Base-by-base conservation (phyloP, 2,888 invertebrate genomes). In the Spilosoma lubricipeda region DNA sequence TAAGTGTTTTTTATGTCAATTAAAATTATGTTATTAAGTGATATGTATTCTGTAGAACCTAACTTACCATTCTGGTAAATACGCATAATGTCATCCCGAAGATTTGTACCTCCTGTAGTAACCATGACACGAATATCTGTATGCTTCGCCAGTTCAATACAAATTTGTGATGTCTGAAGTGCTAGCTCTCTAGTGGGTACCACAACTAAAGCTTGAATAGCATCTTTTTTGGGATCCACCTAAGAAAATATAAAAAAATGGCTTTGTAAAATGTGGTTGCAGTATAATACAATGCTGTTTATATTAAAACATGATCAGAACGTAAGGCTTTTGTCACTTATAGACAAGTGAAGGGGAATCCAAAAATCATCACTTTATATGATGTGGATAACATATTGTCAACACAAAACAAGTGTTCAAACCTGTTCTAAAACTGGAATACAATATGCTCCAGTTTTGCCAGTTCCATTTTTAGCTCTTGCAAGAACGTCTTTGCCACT, bases 181-280 rank as follows among this genome's bases (percentile, higher is more conserved):
- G 99, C 99, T 94, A 99, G 96, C 96, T 99, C 99, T 96, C 99
- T 97, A 79, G 99, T 99, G 82, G 99, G 99, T 91, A 99, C 99
- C 93, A 99, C 98, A 88, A 99, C 97, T 96, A 99, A 96, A 89
- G 99, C 99, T 97, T 99, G 99, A 93, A 99, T 99, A 93, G 97
- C 97, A 96, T 99, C 98, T 96, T 98, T 98, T 90, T 97, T 97
- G 77, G 98, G 97, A 95, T 98, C 98, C 89, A 98, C 98, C 95
- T 95, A 85, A 70, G 63, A 18, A 27, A 59, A 27, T 42, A 65
- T 74, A 71, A 75, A 81, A 73, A 42, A 68, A 59, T 67, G 63
- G n/a, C 2, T 72, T 65, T 73, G 70, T 71, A 45, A 23, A 71
- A 67, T 15, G 63, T 59, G 1, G 23, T 36, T 11, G 48, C 30